Conservation (phyloP, 2,797 vertebrate genomes). For the Prionace glauca region DNA sequence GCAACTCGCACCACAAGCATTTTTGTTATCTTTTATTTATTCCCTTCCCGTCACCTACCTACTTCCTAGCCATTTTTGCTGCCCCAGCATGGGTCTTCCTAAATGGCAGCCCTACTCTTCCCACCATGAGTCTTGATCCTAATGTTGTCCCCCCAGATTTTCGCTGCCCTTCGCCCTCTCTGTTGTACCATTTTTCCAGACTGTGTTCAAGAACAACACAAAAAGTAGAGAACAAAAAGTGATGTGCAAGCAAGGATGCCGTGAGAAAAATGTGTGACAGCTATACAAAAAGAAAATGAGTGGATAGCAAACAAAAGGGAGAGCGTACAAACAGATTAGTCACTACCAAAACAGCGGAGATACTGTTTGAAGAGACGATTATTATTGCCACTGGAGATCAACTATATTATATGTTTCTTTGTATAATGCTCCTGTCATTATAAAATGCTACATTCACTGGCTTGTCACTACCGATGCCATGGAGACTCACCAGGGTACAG, state of each 20-base stretch:
- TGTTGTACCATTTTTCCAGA: not conserved
- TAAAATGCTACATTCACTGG: not conserved
- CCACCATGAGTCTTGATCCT: not conserved
- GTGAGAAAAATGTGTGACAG: not conserved
- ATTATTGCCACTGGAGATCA: conserved; percentile 25
- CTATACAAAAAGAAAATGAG: not conserved
- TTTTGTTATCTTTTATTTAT: not conserved
- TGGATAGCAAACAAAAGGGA: not conserved
- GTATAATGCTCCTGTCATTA: conserved; percentile 20
- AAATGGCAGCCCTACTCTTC: not conserved
- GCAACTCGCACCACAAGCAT: not conserved
- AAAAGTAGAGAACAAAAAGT: not conserved
- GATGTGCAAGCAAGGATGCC: not conserved
- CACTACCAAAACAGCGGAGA: not conserved
- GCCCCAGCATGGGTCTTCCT: not conserved
- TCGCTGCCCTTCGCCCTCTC: not conserved
- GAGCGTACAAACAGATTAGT: not conserved
- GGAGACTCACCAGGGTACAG: not conserved
- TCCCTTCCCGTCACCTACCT: not conserved
- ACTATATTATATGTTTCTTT: conserved; percentile 11
- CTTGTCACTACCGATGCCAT: not conserved
- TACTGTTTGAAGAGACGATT: conserved; percentile 1
- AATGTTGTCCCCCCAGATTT: not conserved
- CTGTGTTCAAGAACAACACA: not conserved
- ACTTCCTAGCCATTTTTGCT: not conserved